Conservation (phyloP, 1,140 invertebrate genomes). For the Spodoptera litura region DNA sequence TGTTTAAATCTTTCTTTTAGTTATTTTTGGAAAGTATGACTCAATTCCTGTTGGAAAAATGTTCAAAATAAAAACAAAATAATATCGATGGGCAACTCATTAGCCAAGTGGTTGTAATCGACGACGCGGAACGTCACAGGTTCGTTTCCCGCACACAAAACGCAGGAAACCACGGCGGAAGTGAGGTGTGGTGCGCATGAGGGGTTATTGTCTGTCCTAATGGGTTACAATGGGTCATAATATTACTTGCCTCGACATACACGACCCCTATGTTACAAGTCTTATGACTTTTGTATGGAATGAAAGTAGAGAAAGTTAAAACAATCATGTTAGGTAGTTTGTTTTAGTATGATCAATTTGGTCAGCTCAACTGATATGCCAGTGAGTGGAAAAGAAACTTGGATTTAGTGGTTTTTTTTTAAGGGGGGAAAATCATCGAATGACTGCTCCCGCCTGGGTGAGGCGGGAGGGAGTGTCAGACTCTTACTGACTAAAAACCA, state of each 20-base stretch:
- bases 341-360: too few relatives aligned
- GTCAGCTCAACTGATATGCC: too few relatives aligned
- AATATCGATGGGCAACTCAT: background rate
- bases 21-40: too few relatives aligned
- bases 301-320: too few relatives aligned
- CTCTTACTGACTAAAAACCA: too few relatives aligned
- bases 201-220: constrained; percentile 26
- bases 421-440: too few relatives aligned
- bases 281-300: background rate
- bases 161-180: constrained; percentile 64
- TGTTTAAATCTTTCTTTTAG: too few relatives aligned
- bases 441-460: too few relatives aligned
- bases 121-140: constrained; percentile 52
- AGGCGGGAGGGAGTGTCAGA: too few relatives aligned
- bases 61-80: background rate
- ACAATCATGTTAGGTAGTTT: background rate
- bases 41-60: background rate
- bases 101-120: constrained; percentile 39
- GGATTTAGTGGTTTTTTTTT: too few relatives aligned
- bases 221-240: constrained; percentile 11
- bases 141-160: constrained; percentile 63
- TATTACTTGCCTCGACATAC: background rate
- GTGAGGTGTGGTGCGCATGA: constrained; percentile 56
- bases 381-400: too few relatives aligned
- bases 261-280: background rate